phyloP scores from a whole-genome alignment of 2,113 vertebrate genomes.

The Struthidea cinerea region DNA sequence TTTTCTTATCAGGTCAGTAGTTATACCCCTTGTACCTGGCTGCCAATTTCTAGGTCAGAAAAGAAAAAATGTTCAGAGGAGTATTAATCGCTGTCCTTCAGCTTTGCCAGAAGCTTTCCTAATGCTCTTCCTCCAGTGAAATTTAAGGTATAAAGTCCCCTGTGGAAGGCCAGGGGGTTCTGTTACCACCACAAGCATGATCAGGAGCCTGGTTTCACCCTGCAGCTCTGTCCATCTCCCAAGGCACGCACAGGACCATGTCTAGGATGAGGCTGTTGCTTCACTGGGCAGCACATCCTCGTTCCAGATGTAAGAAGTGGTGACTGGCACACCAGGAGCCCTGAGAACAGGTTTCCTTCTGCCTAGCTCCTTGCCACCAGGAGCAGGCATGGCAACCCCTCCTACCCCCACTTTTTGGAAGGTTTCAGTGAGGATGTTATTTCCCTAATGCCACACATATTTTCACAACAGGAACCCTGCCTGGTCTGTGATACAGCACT shows the following conservation, averaged over 20 bases:
- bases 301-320: neutral
- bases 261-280: neutral
- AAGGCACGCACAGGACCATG: neutral
- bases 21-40: neutral
- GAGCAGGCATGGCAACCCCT: neutral
- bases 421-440: neutral
- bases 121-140: neutral
- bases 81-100: neutral
- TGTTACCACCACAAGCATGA: neutral
- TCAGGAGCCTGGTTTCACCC: neutral
- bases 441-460: neutral
- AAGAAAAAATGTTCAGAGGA: neutral
- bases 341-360: neutral
- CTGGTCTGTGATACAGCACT: neutral
- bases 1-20: neutral
- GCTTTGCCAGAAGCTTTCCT: neutral
- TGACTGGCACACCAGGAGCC: neutral
- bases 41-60: neutral
- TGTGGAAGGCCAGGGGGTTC: neutral
- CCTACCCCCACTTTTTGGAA: neutral
- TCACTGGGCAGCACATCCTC: neutral
- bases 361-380: neutral
- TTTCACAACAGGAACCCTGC: neutral
- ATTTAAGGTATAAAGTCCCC: neutral
- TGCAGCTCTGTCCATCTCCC: neutral